Evolutionary conservation across 2,888 invertebrate genomes (phyloP), one percentile per base, ranked within the genome.

Genomic region (Latrodectus hesperus): DNA sequence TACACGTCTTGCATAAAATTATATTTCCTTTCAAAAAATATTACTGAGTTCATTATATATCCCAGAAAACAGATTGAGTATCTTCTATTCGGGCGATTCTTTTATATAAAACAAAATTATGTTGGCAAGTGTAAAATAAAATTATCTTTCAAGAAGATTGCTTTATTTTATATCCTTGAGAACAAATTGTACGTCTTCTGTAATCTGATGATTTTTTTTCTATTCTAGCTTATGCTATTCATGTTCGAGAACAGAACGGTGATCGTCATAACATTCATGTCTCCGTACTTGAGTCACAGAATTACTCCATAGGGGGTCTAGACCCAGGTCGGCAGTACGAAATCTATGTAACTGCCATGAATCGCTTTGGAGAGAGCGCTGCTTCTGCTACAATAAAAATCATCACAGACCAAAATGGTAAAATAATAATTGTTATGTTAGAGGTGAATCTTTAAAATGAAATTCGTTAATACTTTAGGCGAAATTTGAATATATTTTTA

Each of bases 341-440:
- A 53, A 83, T 90, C 38, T 90, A 82, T 52, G 84, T 90, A n/a
- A 89, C 90, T 10, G 90, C 90, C 2, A 72, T 83, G 12, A 90
- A 90, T 65, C 77, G 88, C 14, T 90, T 89, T 71, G 90, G 90
- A 1, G 80, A 90, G 11, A 89, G 90, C 53, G 90, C 89, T 49
- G 87, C 90, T 3, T 88, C 88, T 1, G 84, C 67, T 6, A 71
- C 73, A 12, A 76, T 88, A 17, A 85, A 85, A 65, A 78, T 88
- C 10, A 53, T 88, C 10, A 88, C 88, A 1, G 88, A 81, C 65
- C 65, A 82, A 68, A 73, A n/a, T 49, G 85, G 88, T 88, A 78
- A 85, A 11, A 16, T 16, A 8, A 11, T 22, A 4, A 38, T 38
- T 38, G 38, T 6, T 38, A 4, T 38, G 38, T 38, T 38, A 3